Evolutionary conservation across 2,888 invertebrate species (phyloP).

Genomic region (Atethmia centrago): DNA sequence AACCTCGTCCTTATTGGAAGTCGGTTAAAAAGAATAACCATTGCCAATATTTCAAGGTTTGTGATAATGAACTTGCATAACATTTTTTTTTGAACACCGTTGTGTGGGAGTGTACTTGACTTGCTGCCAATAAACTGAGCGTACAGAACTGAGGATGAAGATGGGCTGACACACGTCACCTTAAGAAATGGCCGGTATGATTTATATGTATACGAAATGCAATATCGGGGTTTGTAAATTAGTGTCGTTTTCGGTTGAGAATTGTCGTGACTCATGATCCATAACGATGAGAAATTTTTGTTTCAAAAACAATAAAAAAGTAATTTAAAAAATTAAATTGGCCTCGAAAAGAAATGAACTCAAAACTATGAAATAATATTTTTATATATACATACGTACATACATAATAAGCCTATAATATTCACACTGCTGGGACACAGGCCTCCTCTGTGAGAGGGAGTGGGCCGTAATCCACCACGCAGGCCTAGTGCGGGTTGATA

Average conservation of each 20-base stretch:
- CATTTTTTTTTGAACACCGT: conserved; percentile 4
- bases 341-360: no score
- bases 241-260: conserved; percentile 15
- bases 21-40: neutral
- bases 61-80: conserved; percentile 6
- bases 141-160: conserved; percentile 60
- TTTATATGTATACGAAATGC: conserved; percentile 54
- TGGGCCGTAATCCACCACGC: no score
- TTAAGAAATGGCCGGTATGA: conserved; percentile 54
- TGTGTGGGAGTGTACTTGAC: conserved; percentile 65
- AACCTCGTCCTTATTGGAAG: no score
- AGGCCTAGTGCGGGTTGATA: no score
- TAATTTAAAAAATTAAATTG: no score
- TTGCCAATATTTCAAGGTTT: conserved; percentile 1
- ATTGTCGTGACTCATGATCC: conserved; percentile 11
- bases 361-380: no score
- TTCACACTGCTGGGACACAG: no score
- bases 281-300: neutral
- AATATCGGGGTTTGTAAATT: conserved; percentile 41
- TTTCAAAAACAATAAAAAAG: no score
- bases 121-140: conserved; percentile 65
- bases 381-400: no score
- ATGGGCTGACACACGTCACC: conserved; percentile 58
- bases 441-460: no score
- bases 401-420: no score